A percentile compares a stretch with the other conserved stretches of the same genome.
Conservation (phyloP, 2,797 vertebrate genomes). For the Pachyuromys duprasi region DNA sequence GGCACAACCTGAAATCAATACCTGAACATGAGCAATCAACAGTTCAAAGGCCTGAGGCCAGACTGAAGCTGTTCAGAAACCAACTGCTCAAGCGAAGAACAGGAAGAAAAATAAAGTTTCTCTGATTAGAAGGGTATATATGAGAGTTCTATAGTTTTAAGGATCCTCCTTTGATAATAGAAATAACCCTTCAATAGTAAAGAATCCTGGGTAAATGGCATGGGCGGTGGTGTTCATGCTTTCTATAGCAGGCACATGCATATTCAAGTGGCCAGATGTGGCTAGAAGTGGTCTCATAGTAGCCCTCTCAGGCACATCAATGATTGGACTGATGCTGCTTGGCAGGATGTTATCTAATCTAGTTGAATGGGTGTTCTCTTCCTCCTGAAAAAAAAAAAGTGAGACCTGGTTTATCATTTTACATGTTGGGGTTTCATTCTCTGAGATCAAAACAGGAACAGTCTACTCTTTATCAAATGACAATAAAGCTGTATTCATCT, state of each 20-base stretch:
- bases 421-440: background rate
- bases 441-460: slow-evolving; percentile 24
- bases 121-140: background rate
- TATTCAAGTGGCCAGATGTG: slow-evolving; percentile 76
- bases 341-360: slow-evolving; percentile 69
- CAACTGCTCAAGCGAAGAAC: slow-evolving; percentile 45
- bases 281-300: slow-evolving; percentile 66
- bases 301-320: slow-evolving; percentile 55
- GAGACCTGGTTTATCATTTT: slow-evolving; percentile 49
- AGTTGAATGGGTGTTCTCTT: slow-evolving; percentile 48
- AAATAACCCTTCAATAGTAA: slow-evolving; percentile 49
- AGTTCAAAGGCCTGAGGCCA: slow-evolving; percentile 60
- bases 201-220: slow-evolving; percentile 15
- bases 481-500: background rate
- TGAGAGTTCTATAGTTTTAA: slow-evolving; percentile 51
- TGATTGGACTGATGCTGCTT: slow-evolving; percentile 71
- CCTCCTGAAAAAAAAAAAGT: slow-evolving; percentile 63
- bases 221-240: background rate
- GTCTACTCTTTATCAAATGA: slow-evolving; percentile 6
- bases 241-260: background rate
- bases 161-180: slow-evolving; percentile 33
- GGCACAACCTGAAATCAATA: slow-evolving; percentile 74
- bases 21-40: slow-evolving; percentile 70
- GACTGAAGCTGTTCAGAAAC: slow-evolving; percentile 49
- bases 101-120: slow-evolving; percentile 64